These are phyloP conservation scores for Drosophila varians DNA, from an alignment of 1,140 invertebrate genomes.

Conservation along the genomic window DNA sequence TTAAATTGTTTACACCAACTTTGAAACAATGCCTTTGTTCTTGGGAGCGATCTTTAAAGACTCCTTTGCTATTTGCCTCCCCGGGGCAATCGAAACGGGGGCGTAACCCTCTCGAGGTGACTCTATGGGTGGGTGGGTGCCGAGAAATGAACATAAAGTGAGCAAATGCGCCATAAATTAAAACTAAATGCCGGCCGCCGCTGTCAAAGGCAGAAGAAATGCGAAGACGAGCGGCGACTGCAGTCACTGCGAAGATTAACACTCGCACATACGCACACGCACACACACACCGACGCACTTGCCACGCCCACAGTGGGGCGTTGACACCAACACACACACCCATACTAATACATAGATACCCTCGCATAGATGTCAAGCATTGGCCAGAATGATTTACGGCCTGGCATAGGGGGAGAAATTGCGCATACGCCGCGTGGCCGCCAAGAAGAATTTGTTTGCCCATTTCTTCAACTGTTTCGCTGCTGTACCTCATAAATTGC, in stretches of 20 bases:
- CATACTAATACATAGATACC: background rate
- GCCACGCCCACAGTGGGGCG: constrained; percentile 58
- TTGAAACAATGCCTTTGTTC: background rate
- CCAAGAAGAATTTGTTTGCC: constrained; percentile 41
- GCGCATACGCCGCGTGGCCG: constrained; percentile 68
- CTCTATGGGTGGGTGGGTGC: constrained; percentile 9
- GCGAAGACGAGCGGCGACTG: constrained; percentile 64
- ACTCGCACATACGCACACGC: constrained; percentile 42
- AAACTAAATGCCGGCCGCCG: constrained; percentile 74
- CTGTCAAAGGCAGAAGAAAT: constrained; percentile 67
- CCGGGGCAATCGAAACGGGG: constrained; percentile 27
- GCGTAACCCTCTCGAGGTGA: constrained; percentile 29
- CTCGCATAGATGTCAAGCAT: constrained; percentile 67
- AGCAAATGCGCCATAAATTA: constrained; percentile 77
- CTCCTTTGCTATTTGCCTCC: constrained; percentile 7
- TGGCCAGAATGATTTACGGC: constrained; percentile 75
- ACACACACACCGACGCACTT: constrained; percentile 12
- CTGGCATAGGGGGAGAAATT: constrained; percentile 66
- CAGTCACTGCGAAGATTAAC: constrained; percentile 67
- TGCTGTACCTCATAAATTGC: constrained; percentile 34
- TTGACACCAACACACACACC: constrained; percentile 44
- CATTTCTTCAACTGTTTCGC: constrained; percentile 21
- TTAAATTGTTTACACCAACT: background rate
- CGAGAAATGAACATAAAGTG: constrained; percentile 50
- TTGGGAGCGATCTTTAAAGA: constrained; percentile 22